Evolutionary conservation across 1,140 invertebrate species (phyloP).

Genomic region (Hycleus phaleratus): DNA sequence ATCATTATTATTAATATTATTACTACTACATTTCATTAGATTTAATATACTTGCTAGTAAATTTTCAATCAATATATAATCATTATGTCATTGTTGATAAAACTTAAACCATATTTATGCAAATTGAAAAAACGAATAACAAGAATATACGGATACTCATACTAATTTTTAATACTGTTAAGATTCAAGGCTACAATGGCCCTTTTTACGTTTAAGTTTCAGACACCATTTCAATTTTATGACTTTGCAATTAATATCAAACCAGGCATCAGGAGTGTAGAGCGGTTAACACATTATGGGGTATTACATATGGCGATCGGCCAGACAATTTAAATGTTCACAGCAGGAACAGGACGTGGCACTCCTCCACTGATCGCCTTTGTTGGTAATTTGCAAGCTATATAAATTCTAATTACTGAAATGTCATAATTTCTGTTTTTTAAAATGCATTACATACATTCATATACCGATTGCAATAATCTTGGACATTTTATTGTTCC

Average conservation of each 20-base stretch:
- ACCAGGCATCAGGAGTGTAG: constrained; percentile 12
- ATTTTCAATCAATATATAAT: too few species aligned
- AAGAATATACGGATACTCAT: too few species aligned
- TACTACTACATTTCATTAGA: too few species aligned
- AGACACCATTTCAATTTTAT: constrained; percentile 11
- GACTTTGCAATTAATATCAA: constrained; percentile 13
- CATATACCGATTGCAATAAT: too few species aligned
- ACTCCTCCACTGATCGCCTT: neutral
- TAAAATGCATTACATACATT: neutral
- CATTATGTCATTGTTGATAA: too few species aligned
- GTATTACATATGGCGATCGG: constrained; percentile 3
- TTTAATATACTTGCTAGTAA: too few species aligned
- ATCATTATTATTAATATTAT: too few species aligned
- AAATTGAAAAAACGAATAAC: too few species aligned
- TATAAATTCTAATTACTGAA: constrained; percentile 15
- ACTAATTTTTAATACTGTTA: too few species aligned
- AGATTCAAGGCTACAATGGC: too few species aligned
- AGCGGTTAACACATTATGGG: constrained; percentile 16
- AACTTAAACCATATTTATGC: too few species aligned
- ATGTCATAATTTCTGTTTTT: constrained; percentile 9
- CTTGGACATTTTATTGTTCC: constrained; percentile 3
- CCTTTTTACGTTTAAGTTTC: neutral
- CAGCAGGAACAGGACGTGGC: neutral
- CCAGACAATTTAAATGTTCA: neutral
- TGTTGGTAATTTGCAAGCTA: constrained; percentile 14